Percentiles rank a stretch among this genome's conserved stretches.
phyloP scores from a whole-genome alignment of 2,113 vertebrate species.

The Aptenodytes patagonicus region DNA sequence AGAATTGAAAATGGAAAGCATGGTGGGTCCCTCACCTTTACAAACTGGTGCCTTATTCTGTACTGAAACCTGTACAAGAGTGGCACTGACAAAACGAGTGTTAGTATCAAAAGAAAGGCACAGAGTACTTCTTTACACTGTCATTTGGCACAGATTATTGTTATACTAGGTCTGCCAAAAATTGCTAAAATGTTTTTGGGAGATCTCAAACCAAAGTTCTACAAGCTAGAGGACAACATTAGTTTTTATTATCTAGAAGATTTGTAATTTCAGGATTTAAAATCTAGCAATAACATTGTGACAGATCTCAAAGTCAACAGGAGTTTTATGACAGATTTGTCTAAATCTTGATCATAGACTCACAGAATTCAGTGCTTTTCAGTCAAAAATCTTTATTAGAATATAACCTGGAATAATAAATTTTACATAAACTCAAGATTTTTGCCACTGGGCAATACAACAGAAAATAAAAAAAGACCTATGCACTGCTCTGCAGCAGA shows the following conservation, averaged over 20 bases:
- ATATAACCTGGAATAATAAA: not conserved
- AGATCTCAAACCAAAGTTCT: not conserved
- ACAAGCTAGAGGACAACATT: not conserved
- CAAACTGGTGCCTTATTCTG: not conserved
- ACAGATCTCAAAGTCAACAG: not conserved
- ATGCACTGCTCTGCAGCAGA: not conserved
- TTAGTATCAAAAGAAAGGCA: not conserved
- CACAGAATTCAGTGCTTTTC: not conserved
- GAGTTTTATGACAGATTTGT: not conserved
- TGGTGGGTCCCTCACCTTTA: not conserved
- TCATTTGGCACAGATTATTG: not conserved
- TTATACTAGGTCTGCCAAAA: not conserved
- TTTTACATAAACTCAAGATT: not conserved
- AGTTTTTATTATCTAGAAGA: not conserved
- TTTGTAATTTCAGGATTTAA: not conserved
- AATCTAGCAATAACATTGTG: not conserved
- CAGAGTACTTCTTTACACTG: not conserved
- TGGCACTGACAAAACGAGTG: not conserved
- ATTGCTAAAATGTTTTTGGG: not conserved
- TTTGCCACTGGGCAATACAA: not conserved
- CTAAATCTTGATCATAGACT: not conserved
- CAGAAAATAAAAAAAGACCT: not conserved
- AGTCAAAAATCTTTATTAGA: not conserved
- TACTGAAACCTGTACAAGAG: not conserved
- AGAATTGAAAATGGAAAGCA: not conserved